These are phyloP conservation scores for Ridgeia piscesae DNA, from an alignment of 1,140 invertebrate genomes.

Conservation along the genomic window DNA sequence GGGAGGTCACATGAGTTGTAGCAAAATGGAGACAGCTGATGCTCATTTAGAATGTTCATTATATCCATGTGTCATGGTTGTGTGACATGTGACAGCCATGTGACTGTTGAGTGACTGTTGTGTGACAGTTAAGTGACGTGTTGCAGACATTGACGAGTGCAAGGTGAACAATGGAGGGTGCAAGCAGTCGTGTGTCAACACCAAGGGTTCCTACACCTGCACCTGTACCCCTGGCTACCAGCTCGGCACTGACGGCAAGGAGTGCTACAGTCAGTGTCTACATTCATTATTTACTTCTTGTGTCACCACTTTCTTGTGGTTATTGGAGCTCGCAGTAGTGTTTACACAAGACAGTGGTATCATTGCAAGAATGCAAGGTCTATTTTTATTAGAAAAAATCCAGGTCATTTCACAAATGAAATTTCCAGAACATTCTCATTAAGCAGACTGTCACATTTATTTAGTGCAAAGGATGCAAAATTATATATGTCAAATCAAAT, in stretches of 20 bases:
- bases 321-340: neutral
- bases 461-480: no score
- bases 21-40: no score
- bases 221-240: constrained; percentile 46
- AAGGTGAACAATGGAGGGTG: constrained; percentile 35
- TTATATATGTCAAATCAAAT: no score
- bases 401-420: neutral
- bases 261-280: constrained; percentile 21
- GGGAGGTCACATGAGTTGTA: no score
- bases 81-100: constrained; percentile 9
- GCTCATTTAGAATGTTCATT: no score
- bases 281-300: neutral
- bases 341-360: neutral
- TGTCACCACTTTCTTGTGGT: neutral
- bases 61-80: no score
- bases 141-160: constrained; percentile 46
- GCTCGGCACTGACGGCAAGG: constrained; percentile 44
- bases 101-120: neutral
- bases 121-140: constrained; percentile 16
- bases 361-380: no score
- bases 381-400: neutral
- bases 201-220: constrained; percentile 35
- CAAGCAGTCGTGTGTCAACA: constrained; percentile 32
- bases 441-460: neutral
- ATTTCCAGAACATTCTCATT: no score